These are phyloP conservation scores for Dicerorhinus sumatrensis DNA, from an alignment of 2,113 vertebrate genomes.

Conservation along the genomic window DNA sequence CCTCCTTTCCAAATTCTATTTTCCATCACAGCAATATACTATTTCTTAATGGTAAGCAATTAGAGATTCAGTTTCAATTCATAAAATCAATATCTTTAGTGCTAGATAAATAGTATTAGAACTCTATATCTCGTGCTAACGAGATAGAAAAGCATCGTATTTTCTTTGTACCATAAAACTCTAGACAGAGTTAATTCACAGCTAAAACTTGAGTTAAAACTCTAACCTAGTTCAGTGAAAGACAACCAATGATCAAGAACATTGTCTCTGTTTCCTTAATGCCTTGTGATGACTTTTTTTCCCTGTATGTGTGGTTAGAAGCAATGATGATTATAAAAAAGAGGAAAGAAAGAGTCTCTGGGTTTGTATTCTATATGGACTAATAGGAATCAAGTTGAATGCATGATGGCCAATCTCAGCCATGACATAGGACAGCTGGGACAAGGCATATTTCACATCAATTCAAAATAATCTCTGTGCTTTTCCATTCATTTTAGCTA, in stretches of 20 bases:
- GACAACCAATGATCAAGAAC: background rate
- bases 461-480: slow-evolving; percentile 55
- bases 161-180: background rate
- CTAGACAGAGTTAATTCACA: slow-evolving; percentile 61
- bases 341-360: background rate
- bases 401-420: background rate
- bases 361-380: background rate
- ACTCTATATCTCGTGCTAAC: background rate
- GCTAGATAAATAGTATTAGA: background rate
- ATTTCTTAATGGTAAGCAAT: slow-evolving; percentile 13
- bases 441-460: background rate
- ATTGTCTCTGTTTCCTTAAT: background rate
- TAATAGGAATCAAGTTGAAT: background rate
- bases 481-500: slow-evolving; percentile 42
- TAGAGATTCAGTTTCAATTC: background rate
- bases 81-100: background rate
- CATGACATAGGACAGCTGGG: background rate
- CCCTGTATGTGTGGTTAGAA: background rate
- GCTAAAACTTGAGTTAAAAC: slow-evolving; percentile 57
- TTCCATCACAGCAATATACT: background rate
- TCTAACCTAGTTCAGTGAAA: background rate
- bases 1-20: background rate
- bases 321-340: background rate
- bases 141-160: background rate
- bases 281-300: background rate